A percentile compares a stretch with the other conserved stretches of the same genome.
These are phyloP conservation scores for Otocyon megalotis DNA, from an alignment of 2,113 vertebrate species.

Conservation along the genomic window DNA sequence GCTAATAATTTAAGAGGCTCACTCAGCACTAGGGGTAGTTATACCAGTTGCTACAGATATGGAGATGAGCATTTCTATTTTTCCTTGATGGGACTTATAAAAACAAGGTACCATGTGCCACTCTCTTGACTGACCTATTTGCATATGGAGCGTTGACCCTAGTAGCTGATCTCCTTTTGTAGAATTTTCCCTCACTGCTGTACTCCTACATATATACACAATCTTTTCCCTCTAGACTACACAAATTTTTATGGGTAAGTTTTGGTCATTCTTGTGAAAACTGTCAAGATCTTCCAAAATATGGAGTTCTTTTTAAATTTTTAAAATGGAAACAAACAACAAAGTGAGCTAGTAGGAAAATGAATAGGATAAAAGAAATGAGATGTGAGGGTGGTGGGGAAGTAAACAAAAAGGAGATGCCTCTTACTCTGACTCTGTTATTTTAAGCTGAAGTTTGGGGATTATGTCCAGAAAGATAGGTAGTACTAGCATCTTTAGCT, in stretches of 20 bases:
- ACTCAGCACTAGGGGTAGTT: not conserved
- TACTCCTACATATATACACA: not conserved
- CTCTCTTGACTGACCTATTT: not conserved
- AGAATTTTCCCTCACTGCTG: not conserved
- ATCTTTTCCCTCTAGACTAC: not conserved
- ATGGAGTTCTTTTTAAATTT: not conserved
- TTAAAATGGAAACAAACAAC: not conserved
- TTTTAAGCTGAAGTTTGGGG: not conserved
- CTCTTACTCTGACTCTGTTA: not conserved
- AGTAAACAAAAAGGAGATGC: not conserved
- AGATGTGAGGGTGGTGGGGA: not conserved
- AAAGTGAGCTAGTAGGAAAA: not conserved
- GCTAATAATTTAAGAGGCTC: not conserved
- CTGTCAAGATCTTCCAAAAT: not conserved
- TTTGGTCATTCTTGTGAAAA: not conserved
- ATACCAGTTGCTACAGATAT: not conserved
- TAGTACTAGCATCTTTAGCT: not conserved
- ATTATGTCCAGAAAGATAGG: not conserved
- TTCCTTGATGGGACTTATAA: not conserved
- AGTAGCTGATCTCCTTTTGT: not conserved
- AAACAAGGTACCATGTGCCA: accelerated
- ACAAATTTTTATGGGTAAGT: not conserved
- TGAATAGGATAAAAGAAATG: not conserved
- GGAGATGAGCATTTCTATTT: not conserved
- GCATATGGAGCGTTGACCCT: not conserved